phyloP scores from a whole-genome alignment of 2,797 vertebrate genomes.

The Xiphorhynchus erythropygius region DNA sequence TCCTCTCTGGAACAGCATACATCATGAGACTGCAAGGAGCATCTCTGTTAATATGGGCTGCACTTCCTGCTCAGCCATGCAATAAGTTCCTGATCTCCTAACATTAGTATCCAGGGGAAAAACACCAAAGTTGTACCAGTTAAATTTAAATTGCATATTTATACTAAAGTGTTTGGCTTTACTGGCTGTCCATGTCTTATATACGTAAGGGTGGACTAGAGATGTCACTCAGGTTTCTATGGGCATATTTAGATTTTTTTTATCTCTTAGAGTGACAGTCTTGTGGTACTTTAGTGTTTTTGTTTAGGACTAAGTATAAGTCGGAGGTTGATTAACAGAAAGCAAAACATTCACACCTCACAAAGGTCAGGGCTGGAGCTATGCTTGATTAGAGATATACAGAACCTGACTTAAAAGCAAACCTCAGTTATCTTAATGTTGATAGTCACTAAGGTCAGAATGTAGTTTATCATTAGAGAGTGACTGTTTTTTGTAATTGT shows the following conservation, averaged over 20 bases:
- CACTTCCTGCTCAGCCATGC: not conserved
- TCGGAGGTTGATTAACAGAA: not conserved
- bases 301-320: not conserved
- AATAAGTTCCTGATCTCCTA: not conserved
- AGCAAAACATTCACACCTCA: not conserved
- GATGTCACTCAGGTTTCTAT: not conserved
- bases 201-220: accelerated
- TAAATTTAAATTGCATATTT: not conserved
- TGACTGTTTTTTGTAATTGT: not conserved
- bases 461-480: not conserved
- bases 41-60: not conserved
- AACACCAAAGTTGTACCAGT: not conserved
- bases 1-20: not conserved
- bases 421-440: not conserved
- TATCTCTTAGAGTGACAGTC: not conserved
- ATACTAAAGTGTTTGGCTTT: not conserved
- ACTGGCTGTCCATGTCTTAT: not conserved
- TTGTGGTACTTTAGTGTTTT: not conserved
- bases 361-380: not conserved
- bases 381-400: not conserved
- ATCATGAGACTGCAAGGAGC: not conserved
- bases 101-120: accelerated
- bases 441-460: not conserved
- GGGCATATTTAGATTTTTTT: not conserved
- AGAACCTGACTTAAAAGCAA: not conserved